Evolutionary conservation across 1,140 invertebrate genomes (phyloP), one percentile per base, ranked within the genome.

Genomic region (Pissodes strobi): DNA sequence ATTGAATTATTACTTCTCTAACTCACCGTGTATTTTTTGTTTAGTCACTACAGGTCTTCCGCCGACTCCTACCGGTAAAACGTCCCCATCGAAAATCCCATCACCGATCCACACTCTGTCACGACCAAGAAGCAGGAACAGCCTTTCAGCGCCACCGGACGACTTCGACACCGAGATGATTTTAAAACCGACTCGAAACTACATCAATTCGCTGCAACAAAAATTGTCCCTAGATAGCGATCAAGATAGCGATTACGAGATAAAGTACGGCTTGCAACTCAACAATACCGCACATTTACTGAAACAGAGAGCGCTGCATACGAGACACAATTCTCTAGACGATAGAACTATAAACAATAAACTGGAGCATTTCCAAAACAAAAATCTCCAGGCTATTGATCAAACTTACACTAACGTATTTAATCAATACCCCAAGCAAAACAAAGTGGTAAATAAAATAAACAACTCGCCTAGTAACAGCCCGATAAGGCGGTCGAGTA

Each of bases 151-250:
- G 8, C 73, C 18, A 80, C 82, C 48, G 78, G 76, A 64, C 56
- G 81, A 79, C 66, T 79, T 86, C 67, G 86, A 87, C 58, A 84
- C 84, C 0, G 86, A 87, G 69, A 81, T 84, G 0, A 88, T 87
- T 67, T 76, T 89, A 18, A 82, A 86, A 56, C 86, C 86, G 68
- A 88, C 87, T 1, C 85, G 87, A 69, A 86, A 85, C 66, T 87
- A 86, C 10, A 87, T 88, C 57, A 85, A 84, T 19, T 85, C 85
- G 59, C 80, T 88, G 56, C 86, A 88, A 72, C 79, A 81, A 52
- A 74, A 79, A 17, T 73, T 82, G 18, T 80, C 78, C 0, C 71
- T 80, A 5, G 79, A 81, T 22, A 73, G 68, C 27, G 74, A 77
- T 45, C 68, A 56, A 27, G 73, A 76, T 41, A 75, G 71, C 49